Base-by-base conservation (phyloP, 2,888 invertebrate genomes). In the Diarsia rubi region DNA sequence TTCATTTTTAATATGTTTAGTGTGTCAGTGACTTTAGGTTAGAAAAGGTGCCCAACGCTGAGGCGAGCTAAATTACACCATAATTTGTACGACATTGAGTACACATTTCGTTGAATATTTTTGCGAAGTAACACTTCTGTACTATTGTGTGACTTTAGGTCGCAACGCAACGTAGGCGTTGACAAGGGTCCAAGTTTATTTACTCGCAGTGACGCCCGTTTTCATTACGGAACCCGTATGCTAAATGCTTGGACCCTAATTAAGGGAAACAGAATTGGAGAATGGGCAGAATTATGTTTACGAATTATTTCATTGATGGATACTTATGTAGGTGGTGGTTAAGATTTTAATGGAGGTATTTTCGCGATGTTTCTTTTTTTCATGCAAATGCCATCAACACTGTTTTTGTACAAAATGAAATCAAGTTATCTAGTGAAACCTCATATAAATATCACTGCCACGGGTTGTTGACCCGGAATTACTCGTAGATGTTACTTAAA, bases 181-280 rank as follows among this genome's bases (percentile, higher is more conserved):
- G 92, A 92, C 88, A 88, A 90, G 90, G 92, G 92, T 92, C 75
- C 78, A 72, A 86, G 85, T 88, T 86, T 90, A 90, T 90, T 91
- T 88, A 88, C 88, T 80, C 79, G 80, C 76, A 86, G 79, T 86
- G 88, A 87, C 89, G 86, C 85, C 87, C 78, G 76, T 72, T 87
- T 89, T 86, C 87, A 90, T 89, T 90, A 88, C 83, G 68, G 70
- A 69, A 83, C 76, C 77, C 78, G 80, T 87, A 87, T 87, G 86
- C 87, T 88, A 84, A 88, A 89, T 86, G 86, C 62, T 75, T 73
- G 82, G 86, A 87, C 90, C 90, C 89, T 89, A 89, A 92, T 92
- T 91, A 90, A 88, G 81, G 73, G 74, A 82, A 78, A 86, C 81
- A 80, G 86, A 68, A 87, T 81, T 89, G 85, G 87, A 88, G 84